Base-by-base conservation (phyloP, 2,113 vertebrate species). In the Procapra przewalskii region DNA sequence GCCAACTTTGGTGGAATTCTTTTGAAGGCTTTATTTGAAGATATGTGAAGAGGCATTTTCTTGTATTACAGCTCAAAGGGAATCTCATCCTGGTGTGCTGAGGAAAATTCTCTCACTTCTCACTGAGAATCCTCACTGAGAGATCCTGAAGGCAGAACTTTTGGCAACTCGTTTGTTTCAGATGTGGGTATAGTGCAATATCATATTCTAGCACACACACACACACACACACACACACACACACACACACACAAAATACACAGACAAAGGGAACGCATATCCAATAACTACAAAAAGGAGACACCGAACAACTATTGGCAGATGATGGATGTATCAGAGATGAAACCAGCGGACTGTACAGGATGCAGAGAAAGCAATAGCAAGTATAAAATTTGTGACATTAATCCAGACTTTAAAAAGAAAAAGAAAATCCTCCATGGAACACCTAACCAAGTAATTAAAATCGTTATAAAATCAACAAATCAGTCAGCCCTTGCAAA, bases 391-490 rank as follows among this genome's bases (percentile, higher is more conserved):
- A 87, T 64, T 4, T 1, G 33, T 79, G 62, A 19, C 90, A 88
- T 57, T 88, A 75, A 85, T 90, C 19, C n/a, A 16, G 64, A 91
- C 75, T 91, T 95, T 84, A 83, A 82, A 90, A 95, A 96, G 64
- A 92, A 97, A 96, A 97, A 95, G 40, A 79, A 93, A 97, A 84
- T 82, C 48, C 77, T 92, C 21, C 59, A 84, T 71, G 96, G 96
- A 97, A 96, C 92, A 97, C 92, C 87, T 96, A 90, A 64, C 64
- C 11, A 94, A 92, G 84, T 97, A 96, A 97, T 98, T 97, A 97
- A 96, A 96, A 94, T 52, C 80, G 40, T 77, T 94, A 96, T 83
- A 90, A 95, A 96, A 98, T 97, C 97, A 96, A 97, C 84, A 97
- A 94, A 77, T 96, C 90, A 90, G 90, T 67, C 94, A 97, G 23